phyloP scores from a whole-genome alignment of 2,113 vertebrate species.

The Carassius auratus region DNA sequence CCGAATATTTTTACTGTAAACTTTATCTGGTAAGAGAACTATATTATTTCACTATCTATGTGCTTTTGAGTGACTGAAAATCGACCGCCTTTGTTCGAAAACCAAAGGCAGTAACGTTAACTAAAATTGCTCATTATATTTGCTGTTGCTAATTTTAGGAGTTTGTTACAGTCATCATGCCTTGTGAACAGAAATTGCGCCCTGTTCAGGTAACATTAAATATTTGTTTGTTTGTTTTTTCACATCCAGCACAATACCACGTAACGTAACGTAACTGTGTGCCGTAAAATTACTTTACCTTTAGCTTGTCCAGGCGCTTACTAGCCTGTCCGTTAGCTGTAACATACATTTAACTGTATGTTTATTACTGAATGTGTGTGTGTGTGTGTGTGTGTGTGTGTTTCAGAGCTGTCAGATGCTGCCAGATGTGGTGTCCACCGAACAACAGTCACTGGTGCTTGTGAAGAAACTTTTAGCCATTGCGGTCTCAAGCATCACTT shows the following conservation, averaged over 20 bases:
- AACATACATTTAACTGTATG: not conserved
- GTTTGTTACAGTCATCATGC: conserved; percentile 60
- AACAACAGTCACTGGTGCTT: conserved; percentile 87
- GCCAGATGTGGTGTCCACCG: conserved; percentile 81
- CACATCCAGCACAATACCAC: not conserved
- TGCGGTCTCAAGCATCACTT: conserved; percentile 91
- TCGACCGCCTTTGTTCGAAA: not conserved
- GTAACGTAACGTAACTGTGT: no score
- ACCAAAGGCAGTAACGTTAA: not conserved
- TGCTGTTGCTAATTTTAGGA: not conserved
- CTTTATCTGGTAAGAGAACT: not conserved
- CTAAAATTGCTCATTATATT: not conserved
- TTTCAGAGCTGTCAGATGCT: conserved; percentile 79
- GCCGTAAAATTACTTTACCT: not conserved
- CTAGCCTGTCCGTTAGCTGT: not conserved
- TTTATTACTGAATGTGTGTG: conserved; percentile 1
- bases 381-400: conserved; percentile 6
- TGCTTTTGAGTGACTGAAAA: not conserved
- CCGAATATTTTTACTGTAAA: not conserved
- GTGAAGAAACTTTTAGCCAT: conserved; percentile 94
- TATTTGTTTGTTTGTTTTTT: not conserved
- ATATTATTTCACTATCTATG: not conserved
- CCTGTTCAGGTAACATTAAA: conserved; percentile 66
- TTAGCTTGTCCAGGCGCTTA: not conserved
- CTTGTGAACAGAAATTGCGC: conserved; percentile 63